These are phyloP conservation scores for Phasianus colchicus DNA, from an alignment of 2,113 vertebrate species.

Conservation along the genomic window DNA sequence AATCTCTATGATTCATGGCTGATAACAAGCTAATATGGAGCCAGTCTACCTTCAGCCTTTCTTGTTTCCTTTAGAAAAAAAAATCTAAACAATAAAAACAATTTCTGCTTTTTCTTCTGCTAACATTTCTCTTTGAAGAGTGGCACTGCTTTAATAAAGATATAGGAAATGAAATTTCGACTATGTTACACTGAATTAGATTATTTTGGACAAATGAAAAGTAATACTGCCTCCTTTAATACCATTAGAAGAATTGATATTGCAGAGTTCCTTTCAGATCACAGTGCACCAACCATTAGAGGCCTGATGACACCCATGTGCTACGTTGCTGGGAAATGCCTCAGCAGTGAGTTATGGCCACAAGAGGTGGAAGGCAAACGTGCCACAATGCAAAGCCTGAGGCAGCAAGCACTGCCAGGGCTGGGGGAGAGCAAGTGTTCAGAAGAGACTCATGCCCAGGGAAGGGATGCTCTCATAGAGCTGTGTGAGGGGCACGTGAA, in stretches of 20 bases:
- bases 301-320: not conserved
- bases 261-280: slow-evolving; percentile 27
- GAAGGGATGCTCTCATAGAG: not conserved
- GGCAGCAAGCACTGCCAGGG: not conserved
- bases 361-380: not conserved
- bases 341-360: not conserved
- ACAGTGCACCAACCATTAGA: not conserved
- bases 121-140: slow-evolving; percentile 67
- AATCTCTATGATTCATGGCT: slow-evolving; percentile 55
- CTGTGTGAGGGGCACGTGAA: not conserved
- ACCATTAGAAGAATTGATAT: slow-evolving; percentile 42
- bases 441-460: accelerated
- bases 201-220: slow-evolving; percentile 71
- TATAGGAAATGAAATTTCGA: slow-evolving; percentile 72
- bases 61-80: not conserved
- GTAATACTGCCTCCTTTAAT: slow-evolving; percentile 65
- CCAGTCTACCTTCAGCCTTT: slow-evolving; percentile 28
- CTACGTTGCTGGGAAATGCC: not conserved
- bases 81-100: slow-evolving; percentile 37
- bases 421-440: not conserved
- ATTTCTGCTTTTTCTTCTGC: slow-evolving; percentile 66
- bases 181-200: slow-evolving; percentile 58
- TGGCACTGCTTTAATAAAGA: slow-evolving; percentile 69
- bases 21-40: slow-evolving; percentile 65
- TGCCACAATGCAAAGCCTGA: not conserved